These are phyloP conservation scores for Psilopogon haemacephalus DNA, from an alignment of 2,113 vertebrate species.

Conservation along the genomic window DNA sequence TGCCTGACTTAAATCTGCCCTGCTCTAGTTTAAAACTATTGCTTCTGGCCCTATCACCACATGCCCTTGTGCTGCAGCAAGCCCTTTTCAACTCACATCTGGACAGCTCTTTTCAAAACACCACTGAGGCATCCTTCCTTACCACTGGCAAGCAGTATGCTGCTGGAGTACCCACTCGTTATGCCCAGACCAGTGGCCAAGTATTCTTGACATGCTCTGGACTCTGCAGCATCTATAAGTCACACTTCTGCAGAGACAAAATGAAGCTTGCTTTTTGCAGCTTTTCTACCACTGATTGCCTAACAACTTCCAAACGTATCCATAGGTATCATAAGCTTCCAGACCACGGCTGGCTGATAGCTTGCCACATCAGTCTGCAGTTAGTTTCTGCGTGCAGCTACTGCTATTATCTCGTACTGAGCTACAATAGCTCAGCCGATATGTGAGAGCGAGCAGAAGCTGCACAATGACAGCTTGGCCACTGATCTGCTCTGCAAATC, in stretches of 20 bases:
- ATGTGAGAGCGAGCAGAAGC: background rate
- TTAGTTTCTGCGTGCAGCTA: background rate
- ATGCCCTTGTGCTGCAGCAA: background rate
- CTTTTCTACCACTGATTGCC: background rate
- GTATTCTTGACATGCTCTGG: background rate
- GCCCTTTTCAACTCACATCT: background rate
- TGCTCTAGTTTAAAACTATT: too few relatives aligned
- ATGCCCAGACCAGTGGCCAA: background rate
- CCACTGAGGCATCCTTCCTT: background rate
- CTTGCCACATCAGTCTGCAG: background rate
- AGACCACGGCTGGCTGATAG: background rate
- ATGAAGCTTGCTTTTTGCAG: background rate
- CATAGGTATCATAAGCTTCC: background rate
- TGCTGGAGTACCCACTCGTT: background rate
- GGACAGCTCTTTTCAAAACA: background rate
- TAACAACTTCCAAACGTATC: background rate
- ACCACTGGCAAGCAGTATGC: background rate
- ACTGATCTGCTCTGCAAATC: background rate
- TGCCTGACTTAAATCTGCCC: too few relatives aligned
- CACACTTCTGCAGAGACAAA: background rate
- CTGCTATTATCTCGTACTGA: background rate
- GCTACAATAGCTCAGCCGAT: background rate
- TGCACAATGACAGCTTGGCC: background rate
- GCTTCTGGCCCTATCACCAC: too few relatives aligned
- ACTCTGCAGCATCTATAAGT: background rate